Conservation (phyloP, 2,888 invertebrate species). For the Drosophila yooni region DNA sequence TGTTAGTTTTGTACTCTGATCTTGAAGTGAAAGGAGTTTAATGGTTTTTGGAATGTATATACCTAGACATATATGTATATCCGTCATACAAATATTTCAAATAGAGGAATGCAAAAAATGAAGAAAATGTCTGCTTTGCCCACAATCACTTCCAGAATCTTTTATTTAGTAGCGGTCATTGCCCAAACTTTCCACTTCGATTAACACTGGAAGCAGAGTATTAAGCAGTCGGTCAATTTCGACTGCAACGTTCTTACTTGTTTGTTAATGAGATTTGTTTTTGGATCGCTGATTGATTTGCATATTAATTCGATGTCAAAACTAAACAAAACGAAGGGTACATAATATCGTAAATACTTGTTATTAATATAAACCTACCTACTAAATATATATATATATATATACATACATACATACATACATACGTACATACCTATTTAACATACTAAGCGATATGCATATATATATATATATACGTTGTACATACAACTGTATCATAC, state of each 20-base stretch:
- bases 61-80: background rate
- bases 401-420: slow-evolving; percentile 1
- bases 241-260: background rate
- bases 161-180: background rate
- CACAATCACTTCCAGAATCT: background rate
- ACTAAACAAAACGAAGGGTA: slow-evolving; percentile 22
- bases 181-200: background rate
- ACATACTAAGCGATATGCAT: slow-evolving; percentile 32
- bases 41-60: slow-evolving; percentile 22
- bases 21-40: background rate
- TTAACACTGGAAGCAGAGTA: slow-evolving; percentile 3
- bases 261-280: slow-evolving; percentile 25
- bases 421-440: slow-evolving; percentile 7
- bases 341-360: slow-evolving; percentile 46
- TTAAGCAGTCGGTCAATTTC: background rate
- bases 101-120: background rate
- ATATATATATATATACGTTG: slow-evolving; percentile 28
- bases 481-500: slow-evolving; percentile 55
- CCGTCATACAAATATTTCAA: background rate
- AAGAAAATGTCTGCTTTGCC: background rate
- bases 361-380: slow-evolving; percentile 32
- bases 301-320: slow-evolving; percentile 45
- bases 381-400: slow-evolving; percentile 7
- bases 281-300: slow-evolving; percentile 54
- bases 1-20: slow-evolving; percentile 1